phyloP scores from a whole-genome alignment of 1,140 invertebrate species.

The Fopius arisanus region DNA sequence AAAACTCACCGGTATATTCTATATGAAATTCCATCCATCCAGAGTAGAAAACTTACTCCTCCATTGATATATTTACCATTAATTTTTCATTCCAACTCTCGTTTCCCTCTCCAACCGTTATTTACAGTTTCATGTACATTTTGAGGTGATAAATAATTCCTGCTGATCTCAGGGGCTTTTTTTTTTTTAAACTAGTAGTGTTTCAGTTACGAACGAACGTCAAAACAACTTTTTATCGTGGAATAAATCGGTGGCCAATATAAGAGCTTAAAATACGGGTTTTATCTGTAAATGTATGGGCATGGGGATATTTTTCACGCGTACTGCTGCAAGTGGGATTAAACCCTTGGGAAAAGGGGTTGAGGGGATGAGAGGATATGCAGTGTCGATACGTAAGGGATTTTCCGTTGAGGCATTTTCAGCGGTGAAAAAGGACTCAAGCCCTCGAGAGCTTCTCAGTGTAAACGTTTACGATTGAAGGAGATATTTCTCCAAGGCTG shows the following conservation, averaged over 20 bases:
- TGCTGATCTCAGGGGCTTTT: not conserved
- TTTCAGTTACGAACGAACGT: not conserved
- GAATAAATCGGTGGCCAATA: constrained; percentile 23
- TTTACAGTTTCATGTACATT: not conserved
- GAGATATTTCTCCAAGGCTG: not conserved
- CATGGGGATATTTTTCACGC: constrained; percentile 25
- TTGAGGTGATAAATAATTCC: not conserved
- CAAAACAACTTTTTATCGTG: constrained; percentile 29
- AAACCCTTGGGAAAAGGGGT: not conserved
- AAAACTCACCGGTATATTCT: not conserved
- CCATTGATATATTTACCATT: constrained; percentile 8
- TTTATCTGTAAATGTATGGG: constrained; percentile 25
- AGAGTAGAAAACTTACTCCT: constrained; percentile 21
- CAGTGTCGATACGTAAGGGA: not conserved
- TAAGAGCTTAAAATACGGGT: constrained; percentile 27
- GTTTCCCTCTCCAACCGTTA: not conserved
- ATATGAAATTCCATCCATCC: not conserved
- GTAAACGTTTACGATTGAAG: constrained; percentile 1
- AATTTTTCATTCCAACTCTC: not conserved
- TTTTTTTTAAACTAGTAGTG: not conserved
- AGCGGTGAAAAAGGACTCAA: not conserved
- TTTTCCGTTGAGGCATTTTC: not conserved
- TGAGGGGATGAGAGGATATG: too few species aligned
- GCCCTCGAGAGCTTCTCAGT: not conserved
- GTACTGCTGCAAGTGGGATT: constrained; percentile 15